Evolutionary conservation across 2,888 invertebrate species (phyloP), one percentile per base, ranked within the genome.

Genomic region (Theristus sp.): DNA sequence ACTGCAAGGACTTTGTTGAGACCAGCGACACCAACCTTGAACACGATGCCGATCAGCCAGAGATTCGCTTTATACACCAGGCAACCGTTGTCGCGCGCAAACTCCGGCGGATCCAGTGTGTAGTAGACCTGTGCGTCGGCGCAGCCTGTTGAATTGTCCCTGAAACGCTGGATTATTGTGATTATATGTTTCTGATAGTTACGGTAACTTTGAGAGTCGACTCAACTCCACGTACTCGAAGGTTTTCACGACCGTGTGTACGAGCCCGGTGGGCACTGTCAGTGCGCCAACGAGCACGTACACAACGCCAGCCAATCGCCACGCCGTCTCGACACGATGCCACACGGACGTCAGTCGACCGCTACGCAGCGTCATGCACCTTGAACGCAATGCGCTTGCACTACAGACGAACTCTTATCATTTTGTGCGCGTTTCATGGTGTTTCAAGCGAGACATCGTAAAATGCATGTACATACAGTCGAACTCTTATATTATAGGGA

Each of bases 21-120:
- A 38, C 6, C 6, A 13, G 10, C 13, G 6, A 25, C 24, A 25
- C 46, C n/a, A 26, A 68, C 70, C 64, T 71, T 71, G 62, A 71
- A 71, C 3, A 69, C 56, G 46, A 69, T 65, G 10, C 71, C 71
- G 54, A 68, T 69, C 63, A 70, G 64, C 71, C 71, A 71, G 26
- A 71, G 66, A 62, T 70, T 71, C 62, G 63, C 62, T 63, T 70
- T 71, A 63, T 69, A 71, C 20, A 68, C 53, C 46, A 65, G 62
- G 57, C 71, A 71, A 52, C 67, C 68, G 60, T 71, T 66, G 1
- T 61, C 61, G 2, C 65, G 63, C 3, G 68, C 68, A 28, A 64
- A 60, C 1, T 62, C 59, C 30, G 67, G 65, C 27, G 61, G 2
- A 3, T 1, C 26, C 2, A 56, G 1, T n/a, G 29, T 29, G 30